phyloP scores from a whole-genome alignment of 2,888 invertebrate species.

The Drosophila subquinaria region DNA sequence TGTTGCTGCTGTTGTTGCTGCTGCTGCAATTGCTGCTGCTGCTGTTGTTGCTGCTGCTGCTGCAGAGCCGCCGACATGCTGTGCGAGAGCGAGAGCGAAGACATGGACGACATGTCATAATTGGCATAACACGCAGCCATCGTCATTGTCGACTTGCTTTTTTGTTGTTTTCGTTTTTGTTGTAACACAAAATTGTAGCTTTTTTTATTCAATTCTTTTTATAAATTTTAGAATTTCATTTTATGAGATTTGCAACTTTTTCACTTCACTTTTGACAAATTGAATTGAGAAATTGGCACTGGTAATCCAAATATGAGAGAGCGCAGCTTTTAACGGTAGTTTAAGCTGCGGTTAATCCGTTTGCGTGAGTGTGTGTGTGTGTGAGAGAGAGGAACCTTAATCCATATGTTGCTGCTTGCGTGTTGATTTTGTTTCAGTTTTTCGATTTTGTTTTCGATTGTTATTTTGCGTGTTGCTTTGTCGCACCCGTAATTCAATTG shows the following conservation, averaged over 20 bases:
- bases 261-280: slow-evolving; percentile 47
- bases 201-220: neutral
- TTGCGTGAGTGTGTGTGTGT: slow-evolving; percentile 29
- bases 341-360: slow-evolving; percentile 76
- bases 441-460: slow-evolving; percentile 8
- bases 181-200: slow-evolving; percentile 21
- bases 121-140: slow-evolving; percentile 86
- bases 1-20: slow-evolving; percentile 57
- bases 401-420: slow-evolving; percentile 75
- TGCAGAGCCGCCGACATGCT: slow-evolving; percentile 78
- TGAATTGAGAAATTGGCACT: slow-evolving; percentile 79
- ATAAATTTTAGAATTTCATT: slow-evolving; percentile 52
- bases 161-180: slow-evolving; percentile 19
- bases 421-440: slow-evolving; percentile 30
- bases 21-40: slow-evolving; percentile 65
- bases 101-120: slow-evolving; percentile 83
- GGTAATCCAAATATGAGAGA: slow-evolving; percentile 80
- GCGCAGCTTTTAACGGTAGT: slow-evolving; percentile 64
- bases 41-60: slow-evolving; percentile 70
- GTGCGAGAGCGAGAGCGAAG: slow-evolving; percentile 79
- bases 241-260: slow-evolving; percentile 44
- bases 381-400: slow-evolving; percentile 82
- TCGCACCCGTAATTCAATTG: slow-evolving; percentile 56
- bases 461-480: slow-evolving; percentile 27
- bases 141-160: slow-evolving; percentile 77